Evolutionary conservation across 2,888 invertebrate species (phyloP), one percentile per base, ranked within the genome.

Genomic region (Ischnus inquisitorius): DNA sequence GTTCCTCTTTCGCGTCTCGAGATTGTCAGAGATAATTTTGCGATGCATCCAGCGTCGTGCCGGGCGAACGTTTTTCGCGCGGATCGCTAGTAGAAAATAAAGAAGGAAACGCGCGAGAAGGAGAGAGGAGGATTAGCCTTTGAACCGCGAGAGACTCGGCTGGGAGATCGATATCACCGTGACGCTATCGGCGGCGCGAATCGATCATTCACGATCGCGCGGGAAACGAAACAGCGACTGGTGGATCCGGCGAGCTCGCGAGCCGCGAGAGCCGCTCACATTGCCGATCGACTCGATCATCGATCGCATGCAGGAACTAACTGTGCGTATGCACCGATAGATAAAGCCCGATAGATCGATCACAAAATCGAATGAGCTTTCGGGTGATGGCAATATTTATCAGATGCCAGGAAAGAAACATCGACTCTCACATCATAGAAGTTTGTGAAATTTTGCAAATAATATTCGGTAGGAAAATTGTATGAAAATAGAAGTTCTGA

Each of bases 171-270:
- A 83, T 88, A 87, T 88, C 86, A 76, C 82, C 82, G 81, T 79
- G 81, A 84, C 79, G 74, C 60, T 87, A 88, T 87, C 85, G 41
- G 46, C 69, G 57, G 43, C 62, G 72, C 67, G 76, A 85, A 88
- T 88, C 89, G 88, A 89, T 89, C 88, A 86, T 87, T 87, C 82
- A 68, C 83, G 82, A 77, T 71, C 79, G 54, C 65, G 76, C 57
- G 83, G 71, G 81, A 83, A 85, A 86, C 54, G 71, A 64, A 75
- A 64, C 64, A 6, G 25, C 57, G 28, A 60, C 64, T 16, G 39
- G 64, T 34, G 39, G 34, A 19, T 10, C 16, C 14, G 10, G 34
- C 39, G n/a, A 4, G 16, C 16, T n/a, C 16, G 34, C 39, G n/a
- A 4, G 16, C 14, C n/a, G 62, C 51, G 51, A 51, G 51, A 51